Conservation (phyloP, 1,140 invertebrate species). For the Aphidius gifuensis region DNA sequence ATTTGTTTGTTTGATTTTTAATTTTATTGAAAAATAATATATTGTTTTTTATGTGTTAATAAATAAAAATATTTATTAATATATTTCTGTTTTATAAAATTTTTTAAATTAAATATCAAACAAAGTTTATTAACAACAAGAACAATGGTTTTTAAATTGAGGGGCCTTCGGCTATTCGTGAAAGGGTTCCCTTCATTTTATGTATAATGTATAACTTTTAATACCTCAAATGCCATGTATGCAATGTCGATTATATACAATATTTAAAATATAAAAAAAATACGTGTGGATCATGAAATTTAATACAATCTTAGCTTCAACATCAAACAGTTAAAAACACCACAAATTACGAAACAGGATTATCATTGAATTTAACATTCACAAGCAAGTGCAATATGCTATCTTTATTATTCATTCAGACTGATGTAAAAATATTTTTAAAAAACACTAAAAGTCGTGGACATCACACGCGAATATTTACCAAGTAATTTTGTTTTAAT, state of each 20-base stretch:
- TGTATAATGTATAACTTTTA: conserved; percentile 22
- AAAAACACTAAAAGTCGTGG: too few relatives aligned
- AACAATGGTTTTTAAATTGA: conserved; percentile 23
- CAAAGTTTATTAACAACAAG: too few relatives aligned
- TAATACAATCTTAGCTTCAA: conserved; percentile 7
- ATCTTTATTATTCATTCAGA: too few relatives aligned
- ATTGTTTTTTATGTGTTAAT: too few relatives aligned
- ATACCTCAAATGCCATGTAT: conserved; percentile 34
- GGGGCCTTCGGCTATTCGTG: conserved; percentile 31
- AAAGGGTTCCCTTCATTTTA: conserved; percentile 24
- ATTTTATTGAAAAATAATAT: too few relatives aligned
- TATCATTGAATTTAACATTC: conserved; percentile 1
- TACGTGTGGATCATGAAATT: conserved; percentile 10
- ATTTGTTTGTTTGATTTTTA: too few relatives aligned
- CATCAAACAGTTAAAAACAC: conserved; percentile 7
- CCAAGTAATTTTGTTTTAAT: too few relatives aligned
- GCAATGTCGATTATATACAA: conserved; percentile 24
- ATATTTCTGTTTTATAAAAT: too few relatives aligned
- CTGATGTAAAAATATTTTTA: too few relatives aligned
- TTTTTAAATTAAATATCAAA: too few relatives aligned
- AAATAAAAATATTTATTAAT: too few relatives aligned
- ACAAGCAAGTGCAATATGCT: background rate
- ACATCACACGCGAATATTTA: too few relatives aligned
- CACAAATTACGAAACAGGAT: conserved; percentile 17
- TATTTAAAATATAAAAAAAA: conserved; percentile 5